Conservation (phyloP, 2,113 vertebrate genomes). For the Clarias magur region DNA sequence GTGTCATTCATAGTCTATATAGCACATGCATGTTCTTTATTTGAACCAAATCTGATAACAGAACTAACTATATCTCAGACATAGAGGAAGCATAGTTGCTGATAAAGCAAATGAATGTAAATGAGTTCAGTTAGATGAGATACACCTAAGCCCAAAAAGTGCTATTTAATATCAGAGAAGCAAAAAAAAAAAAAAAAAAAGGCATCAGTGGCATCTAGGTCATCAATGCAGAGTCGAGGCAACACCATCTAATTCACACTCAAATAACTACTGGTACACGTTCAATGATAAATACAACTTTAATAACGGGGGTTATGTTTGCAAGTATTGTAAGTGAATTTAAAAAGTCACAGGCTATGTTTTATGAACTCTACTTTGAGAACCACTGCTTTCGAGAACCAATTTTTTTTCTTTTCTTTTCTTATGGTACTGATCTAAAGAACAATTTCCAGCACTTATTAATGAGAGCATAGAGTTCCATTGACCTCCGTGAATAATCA, state of each 20-base stretch:
- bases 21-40: neutral
- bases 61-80: neutral
- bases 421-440: neutral
- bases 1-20: neutral
- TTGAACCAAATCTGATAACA: neutral
- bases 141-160: neutral
- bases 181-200: neutral
- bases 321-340: neutral
- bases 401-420: too few relatives aligned
- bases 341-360: neutral
- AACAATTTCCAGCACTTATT: neutral
- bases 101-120: neutral
- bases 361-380: neutral
- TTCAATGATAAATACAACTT: neutral
- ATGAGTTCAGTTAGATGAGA: neutral
- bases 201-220: neutral
- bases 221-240: neutral
- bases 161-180: neutral
- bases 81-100: neutral
- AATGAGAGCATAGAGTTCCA: neutral
- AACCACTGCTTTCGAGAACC: neutral
- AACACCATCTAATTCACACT: neutral
- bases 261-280: neutral
- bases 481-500: neutral
- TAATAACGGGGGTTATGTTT: neutral